Conservation (phyloP, 2,797 vertebrate species). For the Neoniphon sammara region DNA sequence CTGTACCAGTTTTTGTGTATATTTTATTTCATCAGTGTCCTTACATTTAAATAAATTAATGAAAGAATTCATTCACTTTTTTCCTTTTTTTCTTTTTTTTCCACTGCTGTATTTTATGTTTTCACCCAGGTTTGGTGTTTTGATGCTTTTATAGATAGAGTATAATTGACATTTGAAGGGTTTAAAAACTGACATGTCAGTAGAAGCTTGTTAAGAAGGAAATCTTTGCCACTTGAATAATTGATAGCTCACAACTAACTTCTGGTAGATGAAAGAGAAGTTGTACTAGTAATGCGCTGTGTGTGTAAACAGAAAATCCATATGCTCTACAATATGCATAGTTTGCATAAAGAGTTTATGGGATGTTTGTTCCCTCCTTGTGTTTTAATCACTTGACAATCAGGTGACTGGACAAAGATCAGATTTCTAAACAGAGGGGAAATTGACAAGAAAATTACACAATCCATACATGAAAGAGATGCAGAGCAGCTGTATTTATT, state of each 20-base stretch:
- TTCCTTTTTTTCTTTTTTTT: conserved; percentile 2
- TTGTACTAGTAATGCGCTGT: not conserved
- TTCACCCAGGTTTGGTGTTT: not conserved
- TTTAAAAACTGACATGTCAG: not conserved
- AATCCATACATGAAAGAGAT: not conserved
- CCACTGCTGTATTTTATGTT: conserved; percentile 9
- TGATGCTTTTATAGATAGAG: not conserved
- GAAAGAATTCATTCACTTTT: conserved; percentile 13
- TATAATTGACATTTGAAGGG: not conserved
- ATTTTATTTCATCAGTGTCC: conserved; percentile 58
- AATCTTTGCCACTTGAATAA: not conserved
- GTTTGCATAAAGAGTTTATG: not conserved
- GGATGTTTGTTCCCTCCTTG: not conserved
- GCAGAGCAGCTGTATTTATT: not conserved
- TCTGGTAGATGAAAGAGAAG: not conserved
- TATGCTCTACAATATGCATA: not conserved
- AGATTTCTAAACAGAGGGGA: not conserved
- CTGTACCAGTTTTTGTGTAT: conserved; percentile 44
- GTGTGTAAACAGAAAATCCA: not conserved
- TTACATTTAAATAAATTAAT: conserved; percentile 69
- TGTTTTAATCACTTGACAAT: conserved; percentile 33
- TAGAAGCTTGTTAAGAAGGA: not conserved
- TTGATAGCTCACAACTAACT: not conserved
- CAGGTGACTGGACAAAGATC: conserved; percentile 6
- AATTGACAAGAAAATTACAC: not conserved